Percentiles rank a stretch among this genome's conserved stretches.
Evolutionary conservation across 2,888 invertebrate genomes (phyloP).

Genomic region (Agriotes lineatus): DNA sequence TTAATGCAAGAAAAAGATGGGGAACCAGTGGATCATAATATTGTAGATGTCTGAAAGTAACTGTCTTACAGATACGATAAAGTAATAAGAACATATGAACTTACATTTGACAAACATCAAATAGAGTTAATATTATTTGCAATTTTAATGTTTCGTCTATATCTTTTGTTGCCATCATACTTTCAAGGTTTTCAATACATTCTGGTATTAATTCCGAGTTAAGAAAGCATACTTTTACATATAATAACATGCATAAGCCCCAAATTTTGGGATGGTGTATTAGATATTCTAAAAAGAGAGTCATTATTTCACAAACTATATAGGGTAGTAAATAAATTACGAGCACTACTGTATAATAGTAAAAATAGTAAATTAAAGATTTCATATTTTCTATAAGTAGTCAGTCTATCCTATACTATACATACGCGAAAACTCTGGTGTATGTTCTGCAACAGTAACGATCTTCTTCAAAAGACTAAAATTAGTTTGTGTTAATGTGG

Average conservation of each 20-base stretch:
- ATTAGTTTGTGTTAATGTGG: not conserved
- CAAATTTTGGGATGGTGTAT: constrained; percentile 15
- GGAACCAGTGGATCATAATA: not conserved
- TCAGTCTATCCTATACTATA: too few relatives aligned
- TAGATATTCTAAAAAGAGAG: constrained; percentile 29
- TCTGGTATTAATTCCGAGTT: not conserved
- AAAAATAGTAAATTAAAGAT: too few relatives aligned
- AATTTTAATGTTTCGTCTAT: constrained; percentile 8
- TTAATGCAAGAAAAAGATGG: not conserved
- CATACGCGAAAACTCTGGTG: constrained; percentile 14
- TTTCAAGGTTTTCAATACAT: constrained; percentile 17
- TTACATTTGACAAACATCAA: constrained; percentile 32
- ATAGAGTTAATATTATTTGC: constrained; percentile 25
- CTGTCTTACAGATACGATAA: not conserved
- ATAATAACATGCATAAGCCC: constrained; percentile 25
- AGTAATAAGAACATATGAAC: not conserved
- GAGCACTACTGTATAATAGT: too few relatives aligned
- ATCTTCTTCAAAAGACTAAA: constrained; percentile 16
- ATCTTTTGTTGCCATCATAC: not conserved
- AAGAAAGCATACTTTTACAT: constrained; percentile 27
- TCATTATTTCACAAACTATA: too few relatives aligned
- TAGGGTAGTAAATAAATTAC: too few relatives aligned
- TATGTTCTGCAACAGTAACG: constrained; percentile 1
- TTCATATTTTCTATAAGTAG: too few relatives aligned
- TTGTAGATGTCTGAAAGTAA: not conserved